phyloP scores from a whole-genome alignment of 2,113 vertebrate species.

The Cyrtonyx montezumae region DNA sequence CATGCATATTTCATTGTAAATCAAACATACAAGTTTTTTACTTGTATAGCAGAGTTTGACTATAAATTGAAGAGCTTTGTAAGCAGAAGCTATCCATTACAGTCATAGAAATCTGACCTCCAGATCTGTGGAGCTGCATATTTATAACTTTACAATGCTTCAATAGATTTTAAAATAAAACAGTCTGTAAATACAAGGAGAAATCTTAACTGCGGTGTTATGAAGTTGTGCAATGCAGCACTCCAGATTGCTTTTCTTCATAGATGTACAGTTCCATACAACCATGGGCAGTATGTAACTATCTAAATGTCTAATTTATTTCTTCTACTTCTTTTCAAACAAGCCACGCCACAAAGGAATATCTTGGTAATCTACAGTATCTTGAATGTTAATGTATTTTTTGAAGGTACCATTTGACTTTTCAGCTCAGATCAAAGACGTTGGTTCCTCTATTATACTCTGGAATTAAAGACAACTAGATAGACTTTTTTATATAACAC shows the following conservation, averaged over 20 bases:
- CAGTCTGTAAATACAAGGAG: conserved; percentile 20
- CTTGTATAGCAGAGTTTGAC: background rate
- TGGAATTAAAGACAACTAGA: background rate
- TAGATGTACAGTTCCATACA: background rate
- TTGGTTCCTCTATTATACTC: background rate
- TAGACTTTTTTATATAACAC: background rate
- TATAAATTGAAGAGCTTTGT: background rate
- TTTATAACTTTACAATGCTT: conserved; percentile 36
- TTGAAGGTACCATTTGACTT: background rate
- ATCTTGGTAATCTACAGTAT: background rate
- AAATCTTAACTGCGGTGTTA: background rate
- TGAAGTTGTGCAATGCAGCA: conserved; percentile 43
- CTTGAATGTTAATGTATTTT: background rate
- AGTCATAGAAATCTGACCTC: conserved; percentile 6
- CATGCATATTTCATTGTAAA: background rate
- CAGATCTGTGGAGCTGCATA: background rate
- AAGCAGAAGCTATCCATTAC: background rate
- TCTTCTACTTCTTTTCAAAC: conserved; percentile 4
- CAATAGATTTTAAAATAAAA: conserved; percentile 32
- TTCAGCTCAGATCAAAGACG: background rate
- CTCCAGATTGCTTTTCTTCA: conserved; percentile 42
- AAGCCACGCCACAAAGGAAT: background rate
- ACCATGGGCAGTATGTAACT: background rate
- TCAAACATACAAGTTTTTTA: background rate
- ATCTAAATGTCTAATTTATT: conserved; percentile 11